Percentiles rank a stretch among this genome's conserved stretches.
Conservation (phyloP, 1,140 invertebrate species). For the Zeugodacus cucurbitae region DNA sequence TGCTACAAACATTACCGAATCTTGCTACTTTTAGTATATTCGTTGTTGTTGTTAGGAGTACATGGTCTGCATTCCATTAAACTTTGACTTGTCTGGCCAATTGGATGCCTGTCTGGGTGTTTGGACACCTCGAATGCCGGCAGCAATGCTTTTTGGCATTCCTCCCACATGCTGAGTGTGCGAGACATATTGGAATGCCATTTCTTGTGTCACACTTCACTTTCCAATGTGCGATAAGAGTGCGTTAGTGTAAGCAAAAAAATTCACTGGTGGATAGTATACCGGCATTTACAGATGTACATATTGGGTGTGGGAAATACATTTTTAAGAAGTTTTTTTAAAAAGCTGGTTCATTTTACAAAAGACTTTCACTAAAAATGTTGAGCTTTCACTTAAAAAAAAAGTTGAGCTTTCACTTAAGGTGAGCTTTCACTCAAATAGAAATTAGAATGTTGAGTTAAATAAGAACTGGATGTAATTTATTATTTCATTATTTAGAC, state of each 20-base stretch:
- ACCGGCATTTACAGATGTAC: background rate
- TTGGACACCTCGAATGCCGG: background rate
- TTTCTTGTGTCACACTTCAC: background rate
- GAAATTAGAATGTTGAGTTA: too few species aligned
- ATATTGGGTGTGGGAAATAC: background rate
- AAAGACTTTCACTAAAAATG: background rate
- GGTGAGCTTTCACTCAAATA: too few species aligned
- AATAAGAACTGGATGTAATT: too few species aligned
- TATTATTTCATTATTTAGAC: too few species aligned
- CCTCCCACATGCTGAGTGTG: background rate
- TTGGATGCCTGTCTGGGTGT: background rate
- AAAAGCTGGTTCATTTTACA: background rate
- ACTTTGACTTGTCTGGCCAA: constrained; percentile 25
- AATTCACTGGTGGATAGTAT: background rate
- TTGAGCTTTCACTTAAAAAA: background rate
- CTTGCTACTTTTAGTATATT: background rate
- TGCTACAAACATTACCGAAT: background rate
- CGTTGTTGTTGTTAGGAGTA: background rate
- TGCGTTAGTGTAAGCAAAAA: background rate
- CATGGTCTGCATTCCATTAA: background rate
- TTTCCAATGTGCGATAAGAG: background rate
- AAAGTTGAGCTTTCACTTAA: background rate
- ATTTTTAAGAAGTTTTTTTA: background rate
- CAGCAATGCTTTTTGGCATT: background rate
- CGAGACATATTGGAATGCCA: background rate